Evolutionary conservation across 2,113 vertebrate genomes (phyloP).

Genomic region (Candoia aspera): DNA sequence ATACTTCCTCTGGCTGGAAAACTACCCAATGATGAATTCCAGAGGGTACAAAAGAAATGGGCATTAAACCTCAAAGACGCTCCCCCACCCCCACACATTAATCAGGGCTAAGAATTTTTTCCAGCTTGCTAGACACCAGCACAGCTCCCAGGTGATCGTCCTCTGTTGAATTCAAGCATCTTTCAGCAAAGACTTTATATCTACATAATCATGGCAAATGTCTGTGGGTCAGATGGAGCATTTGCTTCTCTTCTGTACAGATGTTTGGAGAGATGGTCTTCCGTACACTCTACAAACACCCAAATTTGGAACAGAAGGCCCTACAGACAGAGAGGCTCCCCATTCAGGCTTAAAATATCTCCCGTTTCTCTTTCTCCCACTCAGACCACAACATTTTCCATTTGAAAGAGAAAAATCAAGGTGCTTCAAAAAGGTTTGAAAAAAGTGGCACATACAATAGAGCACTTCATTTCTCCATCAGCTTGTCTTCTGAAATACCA

Average conservation of each 20-base stretch:
- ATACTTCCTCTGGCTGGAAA: not conserved
- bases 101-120: not conserved
- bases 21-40: not conserved
- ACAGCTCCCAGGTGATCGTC: not conserved
- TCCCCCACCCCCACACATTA: not conserved
- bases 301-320: not conserved
- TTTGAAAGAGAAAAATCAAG: not conserved
- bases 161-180: no score
- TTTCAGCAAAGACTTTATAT: no score
- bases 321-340: not conserved
- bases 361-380: not conserved
- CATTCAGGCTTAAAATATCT: not conserved
- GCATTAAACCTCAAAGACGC: no score
- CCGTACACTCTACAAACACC: not conserved
- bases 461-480: no score
- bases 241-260: not conserved
- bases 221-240: slow-evolving; percentile 7
- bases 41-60: no score
- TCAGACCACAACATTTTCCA: slow-evolving; percentile 5
- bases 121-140: not conserved
- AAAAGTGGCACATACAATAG: not conserved
- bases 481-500: not conserved
- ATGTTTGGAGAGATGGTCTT: not conserved
- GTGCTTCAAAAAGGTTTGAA: not conserved
- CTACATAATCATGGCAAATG: no score